Evolutionary conservation across 1,140 invertebrate species (phyloP).

Genomic region (Batillaria attramentaria): DNA sequence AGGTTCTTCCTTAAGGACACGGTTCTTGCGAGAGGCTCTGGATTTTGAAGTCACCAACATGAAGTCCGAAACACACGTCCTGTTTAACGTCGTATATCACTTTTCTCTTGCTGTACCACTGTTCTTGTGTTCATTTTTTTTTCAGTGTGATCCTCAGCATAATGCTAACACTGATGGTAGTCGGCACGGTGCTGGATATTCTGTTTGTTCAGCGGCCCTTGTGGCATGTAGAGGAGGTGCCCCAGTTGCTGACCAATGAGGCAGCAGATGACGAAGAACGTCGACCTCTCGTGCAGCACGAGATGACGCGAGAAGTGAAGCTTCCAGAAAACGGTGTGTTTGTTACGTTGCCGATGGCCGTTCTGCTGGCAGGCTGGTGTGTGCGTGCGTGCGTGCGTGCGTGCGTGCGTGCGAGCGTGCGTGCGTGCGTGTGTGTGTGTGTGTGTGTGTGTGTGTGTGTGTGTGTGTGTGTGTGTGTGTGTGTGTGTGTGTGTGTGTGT

Average conservation of each 20-base stretch:
- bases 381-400: too few species aligned
- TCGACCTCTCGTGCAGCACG: not conserved
- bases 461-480: too few species aligned
- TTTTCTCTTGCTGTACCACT: not conserved
- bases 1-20: not conserved
- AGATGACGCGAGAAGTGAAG: not conserved
- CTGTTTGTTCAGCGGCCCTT: not conserved
- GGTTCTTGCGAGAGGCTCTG: not conserved
- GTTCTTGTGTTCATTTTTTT: not conserved
- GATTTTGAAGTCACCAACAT: not conserved
- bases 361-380: too few species aligned
- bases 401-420: too few species aligned
- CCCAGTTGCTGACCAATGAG: too few species aligned
- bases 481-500: too few species aligned
- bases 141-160: not conserved
- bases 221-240: too few species aligned
- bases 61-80: not conserved
- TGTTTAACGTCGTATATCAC: not conserved
- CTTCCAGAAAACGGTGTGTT: too few species aligned
- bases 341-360: too few species aligned
- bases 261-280: not conserved
- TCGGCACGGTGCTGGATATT: not conserved
- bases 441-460: too few species aligned
- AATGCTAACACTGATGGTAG: not conserved
- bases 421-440: too few species aligned